Conservation (phyloP, 2,888 invertebrate genomes). For the Lamellibrachia columna region DNA sequence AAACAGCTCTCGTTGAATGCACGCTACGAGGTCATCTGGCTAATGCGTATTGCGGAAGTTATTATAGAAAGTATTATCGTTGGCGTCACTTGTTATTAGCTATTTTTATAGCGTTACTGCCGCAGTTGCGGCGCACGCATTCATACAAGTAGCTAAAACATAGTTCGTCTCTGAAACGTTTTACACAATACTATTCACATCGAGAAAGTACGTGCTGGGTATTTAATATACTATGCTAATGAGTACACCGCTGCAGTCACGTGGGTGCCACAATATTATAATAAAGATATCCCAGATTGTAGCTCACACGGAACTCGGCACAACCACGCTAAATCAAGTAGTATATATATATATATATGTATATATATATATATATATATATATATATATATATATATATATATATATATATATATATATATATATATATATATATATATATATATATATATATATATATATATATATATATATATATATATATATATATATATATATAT, state of each 20-base stretch:
- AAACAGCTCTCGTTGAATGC: neutral
- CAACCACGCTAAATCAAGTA: neutral
- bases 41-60: neutral
- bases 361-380: no score
- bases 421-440: neutral
- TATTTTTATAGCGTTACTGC: neutral
- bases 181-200: neutral
- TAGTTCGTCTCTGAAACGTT: neutral
- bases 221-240: neutral
- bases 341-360: neutral
- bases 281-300: neutral
- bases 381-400: no score
- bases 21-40: neutral
- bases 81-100: neutral
- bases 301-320: neutral
- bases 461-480: neutral
- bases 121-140: neutral
- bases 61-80: neutral
- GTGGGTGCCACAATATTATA: neutral
- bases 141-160: neutral
- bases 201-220: neutral
- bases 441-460: neutral
- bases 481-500: neutral
- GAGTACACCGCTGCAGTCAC: neutral
- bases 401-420: no score